These are phyloP conservation scores for Frankliniella intonsa DNA, from an alignment of 2,888 invertebrate species.

Conservation along the genomic window DNA sequence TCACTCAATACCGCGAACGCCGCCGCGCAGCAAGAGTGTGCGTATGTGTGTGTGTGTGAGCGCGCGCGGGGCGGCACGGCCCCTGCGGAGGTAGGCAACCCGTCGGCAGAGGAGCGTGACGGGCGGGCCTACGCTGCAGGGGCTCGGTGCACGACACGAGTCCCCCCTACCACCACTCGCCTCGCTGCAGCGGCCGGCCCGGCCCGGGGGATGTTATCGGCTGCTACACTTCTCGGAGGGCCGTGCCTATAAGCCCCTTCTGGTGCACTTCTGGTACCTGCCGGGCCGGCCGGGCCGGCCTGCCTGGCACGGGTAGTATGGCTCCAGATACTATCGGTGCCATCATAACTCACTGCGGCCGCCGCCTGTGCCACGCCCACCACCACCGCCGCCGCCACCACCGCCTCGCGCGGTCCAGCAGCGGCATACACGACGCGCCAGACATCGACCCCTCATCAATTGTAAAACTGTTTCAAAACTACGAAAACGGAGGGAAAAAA, in stretches of 20 bases:
- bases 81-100: not conserved
- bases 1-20: not conserved
- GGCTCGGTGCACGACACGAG: not conserved
- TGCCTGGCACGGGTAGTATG: not conserved
- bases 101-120: not conserved
- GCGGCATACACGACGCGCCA: no score
- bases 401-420: not conserved
- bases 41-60: not conserved
- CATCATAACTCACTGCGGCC: slow-evolving; percentile 1
- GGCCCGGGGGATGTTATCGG: not conserved
- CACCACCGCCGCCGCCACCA: not conserved
- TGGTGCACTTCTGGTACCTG: not conserved
- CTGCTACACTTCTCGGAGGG: not conserved
- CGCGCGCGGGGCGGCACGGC: not conserved
- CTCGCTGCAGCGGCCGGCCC: not conserved
- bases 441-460: not conserved
- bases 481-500: not conserved
- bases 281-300: not conserved
- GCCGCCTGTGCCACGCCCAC: not conserved
- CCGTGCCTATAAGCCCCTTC: not conserved
- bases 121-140: not conserved
- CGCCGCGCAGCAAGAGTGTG: no score
- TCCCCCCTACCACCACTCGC: not conserved
- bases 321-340: not conserved
- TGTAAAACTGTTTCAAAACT: not conserved